These are phyloP conservation scores for Chlorospingus flavigularis DNA, from an alignment of 2,797 vertebrate genomes.

Conservation along the genomic window DNA sequence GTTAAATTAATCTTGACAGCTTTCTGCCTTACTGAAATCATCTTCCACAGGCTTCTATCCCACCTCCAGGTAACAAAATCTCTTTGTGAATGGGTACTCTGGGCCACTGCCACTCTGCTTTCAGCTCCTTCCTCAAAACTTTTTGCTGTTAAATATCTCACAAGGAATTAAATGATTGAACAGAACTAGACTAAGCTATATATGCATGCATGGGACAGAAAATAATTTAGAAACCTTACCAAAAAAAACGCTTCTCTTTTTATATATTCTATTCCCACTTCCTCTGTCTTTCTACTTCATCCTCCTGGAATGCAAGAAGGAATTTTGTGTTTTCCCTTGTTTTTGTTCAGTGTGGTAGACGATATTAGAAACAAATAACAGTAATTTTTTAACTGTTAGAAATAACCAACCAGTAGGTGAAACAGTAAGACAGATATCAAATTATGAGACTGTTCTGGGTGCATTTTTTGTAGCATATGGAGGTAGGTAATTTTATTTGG, in stretches of 20 bases:
- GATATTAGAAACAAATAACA: background rate
- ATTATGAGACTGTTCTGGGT: background rate
- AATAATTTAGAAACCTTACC: background rate
- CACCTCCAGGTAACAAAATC: background rate
- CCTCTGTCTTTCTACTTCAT: background rate
- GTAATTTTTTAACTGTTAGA: background rate
- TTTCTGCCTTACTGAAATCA: background rate
- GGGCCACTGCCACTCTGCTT: background rate
- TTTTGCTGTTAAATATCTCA: background rate
- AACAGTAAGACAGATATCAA: background rate
- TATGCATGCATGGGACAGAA: accelerated
- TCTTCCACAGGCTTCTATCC: background rate
- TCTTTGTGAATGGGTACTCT: background rate
- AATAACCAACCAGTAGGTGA: background rate
- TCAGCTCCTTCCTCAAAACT: background rate
- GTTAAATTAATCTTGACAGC: background rate
- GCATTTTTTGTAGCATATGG: background rate
- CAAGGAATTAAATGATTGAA: background rate
- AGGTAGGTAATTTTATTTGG: background rate
- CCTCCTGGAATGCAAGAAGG: background rate
- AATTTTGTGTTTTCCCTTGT: background rate
- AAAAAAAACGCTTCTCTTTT: background rate
- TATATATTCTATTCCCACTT: background rate
- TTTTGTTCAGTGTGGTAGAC: background rate
- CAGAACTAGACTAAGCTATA: background rate